These are phyloP conservation scores for Diplosoma virens DNA, from an alignment of 23 tunicate genomes.

Conservation along the genomic window DNA sequence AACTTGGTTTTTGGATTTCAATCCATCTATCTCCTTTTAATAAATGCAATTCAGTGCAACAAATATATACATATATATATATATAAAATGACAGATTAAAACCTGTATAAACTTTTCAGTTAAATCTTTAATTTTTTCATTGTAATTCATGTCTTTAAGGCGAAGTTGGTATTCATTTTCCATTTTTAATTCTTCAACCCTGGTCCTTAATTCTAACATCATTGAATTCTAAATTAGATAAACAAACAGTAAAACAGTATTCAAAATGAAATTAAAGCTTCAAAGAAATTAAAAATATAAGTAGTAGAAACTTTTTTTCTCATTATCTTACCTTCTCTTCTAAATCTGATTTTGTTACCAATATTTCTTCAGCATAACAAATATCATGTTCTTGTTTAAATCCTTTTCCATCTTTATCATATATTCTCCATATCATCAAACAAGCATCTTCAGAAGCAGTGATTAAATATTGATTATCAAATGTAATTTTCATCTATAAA, in stretches of 20 bases:
- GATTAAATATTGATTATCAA: constrained; percentile 83
- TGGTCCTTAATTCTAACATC: constrained; percentile 86
- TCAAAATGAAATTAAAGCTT: too few relatives aligned
- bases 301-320: too few relatives aligned
- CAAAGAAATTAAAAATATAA: too few relatives aligned
- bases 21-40: constrained; percentile 77
- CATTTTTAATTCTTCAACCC: constrained; percentile 98
- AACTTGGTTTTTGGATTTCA: constrained; percentile 87
- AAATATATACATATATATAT: background rate
- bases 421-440: constrained; percentile 84
- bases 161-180: constrained; percentile 99
- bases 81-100: background rate
- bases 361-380: constrained; percentile 90
- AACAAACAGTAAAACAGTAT: too few relatives aligned
- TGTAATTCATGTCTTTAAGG: constrained; percentile 98
- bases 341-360: constrained; percentile 92
- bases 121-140: constrained; percentile 94
- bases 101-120: constrained; percentile 99
- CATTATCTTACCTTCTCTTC: constrained; percentile 75
- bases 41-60: background rate
- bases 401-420: constrained; percentile 94
- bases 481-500: constrained; percentile 79
- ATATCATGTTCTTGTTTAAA: constrained; percentile 81
- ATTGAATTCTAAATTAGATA: constrained; percentile 48
- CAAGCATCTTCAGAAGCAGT: constrained; percentile 96